phyloP scores from a whole-genome alignment of 2,888 invertebrate genomes.

The Lithophane leautieri region DNA sequence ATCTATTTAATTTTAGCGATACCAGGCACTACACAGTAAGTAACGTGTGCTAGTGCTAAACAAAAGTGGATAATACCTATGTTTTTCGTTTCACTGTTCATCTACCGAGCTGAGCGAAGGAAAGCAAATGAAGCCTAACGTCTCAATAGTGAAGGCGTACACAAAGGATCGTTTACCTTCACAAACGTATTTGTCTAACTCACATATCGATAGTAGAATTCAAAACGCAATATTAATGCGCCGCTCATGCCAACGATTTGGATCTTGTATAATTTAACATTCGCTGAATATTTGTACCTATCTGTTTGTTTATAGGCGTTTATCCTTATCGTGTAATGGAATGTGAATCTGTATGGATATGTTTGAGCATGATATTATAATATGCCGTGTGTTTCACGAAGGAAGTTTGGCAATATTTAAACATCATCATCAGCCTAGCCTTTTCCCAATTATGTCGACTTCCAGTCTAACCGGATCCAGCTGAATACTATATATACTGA shows the following conservation, averaged over 20 bases:
- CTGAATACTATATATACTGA: not conserved
- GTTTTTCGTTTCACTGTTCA: not conserved
- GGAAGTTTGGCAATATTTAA: not conserved
- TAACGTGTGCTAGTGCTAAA: not conserved
- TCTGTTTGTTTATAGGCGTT: conserved; percentile 59
- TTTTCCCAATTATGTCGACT: not conserved
- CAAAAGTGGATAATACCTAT: not conserved
- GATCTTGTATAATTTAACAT: conserved; percentile 68
- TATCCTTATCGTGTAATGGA: conserved; percentile 58
- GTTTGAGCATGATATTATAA: conserved; percentile 1
- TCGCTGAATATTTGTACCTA: conserved; percentile 60
- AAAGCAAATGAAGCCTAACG: conserved; percentile 29
- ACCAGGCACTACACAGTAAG: no score
- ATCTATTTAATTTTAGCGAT: not conserved
- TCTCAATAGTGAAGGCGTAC: conserved; percentile 47
- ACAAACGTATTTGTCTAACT: conserved; percentile 57
- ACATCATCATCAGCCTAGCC: not conserved
- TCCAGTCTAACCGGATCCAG: not conserved
- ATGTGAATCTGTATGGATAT: conserved; percentile 41
- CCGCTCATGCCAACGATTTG: conserved; percentile 70
- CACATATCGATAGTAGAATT: conserved; percentile 66
- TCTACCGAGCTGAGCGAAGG: not conserved
- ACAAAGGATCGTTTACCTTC: conserved; percentile 64
- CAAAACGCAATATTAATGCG: conserved; percentile 69
- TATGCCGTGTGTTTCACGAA: not conserved